Conservation (phyloP, 2,797 vertebrate species). For the Lycodopsis pacificus region DNA sequence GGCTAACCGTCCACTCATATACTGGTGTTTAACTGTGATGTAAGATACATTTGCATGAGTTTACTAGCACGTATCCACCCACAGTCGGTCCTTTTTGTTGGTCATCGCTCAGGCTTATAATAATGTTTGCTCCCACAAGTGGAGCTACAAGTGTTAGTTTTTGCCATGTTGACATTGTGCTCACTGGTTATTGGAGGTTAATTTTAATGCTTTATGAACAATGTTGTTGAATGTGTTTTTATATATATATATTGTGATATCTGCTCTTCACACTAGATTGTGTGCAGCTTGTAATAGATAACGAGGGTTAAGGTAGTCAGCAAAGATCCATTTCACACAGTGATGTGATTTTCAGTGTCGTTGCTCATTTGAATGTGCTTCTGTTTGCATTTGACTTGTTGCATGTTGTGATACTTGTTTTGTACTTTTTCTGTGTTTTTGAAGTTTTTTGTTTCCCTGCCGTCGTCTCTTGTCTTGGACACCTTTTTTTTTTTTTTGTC, state of each 20-base stretch:
- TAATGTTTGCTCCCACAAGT: constrained; percentile 33
- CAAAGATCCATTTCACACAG: constrained; percentile 55
- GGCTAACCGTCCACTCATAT: constrained; percentile 79
- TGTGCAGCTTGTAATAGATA: constrained; percentile 26
- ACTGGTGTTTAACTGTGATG: constrained; percentile 73
- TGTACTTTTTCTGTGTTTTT: constrained; percentile 22
- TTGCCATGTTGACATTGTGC: constrained; percentile 49
- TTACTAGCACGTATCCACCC: constrained; percentile 75
- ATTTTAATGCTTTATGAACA: neutral
- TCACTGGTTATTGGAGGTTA: constrained; percentile 12
- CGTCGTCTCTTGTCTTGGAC: constrained; percentile 8
- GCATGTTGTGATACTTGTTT: constrained; percentile 65
- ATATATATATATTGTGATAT: neutral
- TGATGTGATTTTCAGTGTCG: constrained; percentile 48
- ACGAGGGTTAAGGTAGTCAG: constrained; percentile 19
- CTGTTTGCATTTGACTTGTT: constrained; percentile 63
- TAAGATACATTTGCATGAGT: constrained; percentile 77
- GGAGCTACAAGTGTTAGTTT: constrained; percentile 34
- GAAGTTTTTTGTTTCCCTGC: neutral
- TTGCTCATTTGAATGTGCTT: constrained; percentile 60
- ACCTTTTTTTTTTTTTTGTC: neutral
- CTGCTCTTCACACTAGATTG: constrained; percentile 3
- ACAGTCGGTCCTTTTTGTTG: constrained; percentile 58
- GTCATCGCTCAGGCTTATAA: constrained; percentile 59
- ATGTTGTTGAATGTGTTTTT: neutral